Evolutionary conservation across 2,888 invertebrate genomes (phyloP), one percentile per base, ranked within the genome.

Genomic region (Lymantria monacha): DNA sequence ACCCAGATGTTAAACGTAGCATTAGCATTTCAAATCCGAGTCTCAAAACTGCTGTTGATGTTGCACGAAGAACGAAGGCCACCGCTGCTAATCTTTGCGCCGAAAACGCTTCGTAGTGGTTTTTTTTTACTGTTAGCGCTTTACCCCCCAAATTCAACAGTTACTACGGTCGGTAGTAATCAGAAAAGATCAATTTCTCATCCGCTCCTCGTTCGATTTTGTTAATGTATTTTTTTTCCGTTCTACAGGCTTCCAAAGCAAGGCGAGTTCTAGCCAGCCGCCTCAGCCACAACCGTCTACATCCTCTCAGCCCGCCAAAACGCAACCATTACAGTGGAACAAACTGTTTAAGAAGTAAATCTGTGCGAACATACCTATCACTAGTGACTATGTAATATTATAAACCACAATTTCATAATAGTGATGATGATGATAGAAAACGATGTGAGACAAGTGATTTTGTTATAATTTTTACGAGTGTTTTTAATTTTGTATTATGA

Each of bases 331-430:
- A 52, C 81, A 81, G 57, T 87, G 86, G 86, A 85, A 83, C 66
- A 80, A 83, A 67, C 70, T 87, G 33, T 87, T 87, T 66, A 84
- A 83, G 60, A 86, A 86, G 69, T 86, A 78, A 80, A 69, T 63
- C 65, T 55, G 65, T 68, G 51, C 22, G 41, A 57, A 65, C 65
- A 51, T 43, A 30, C n/a, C 55, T 59, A 61, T 55, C 46, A 60
- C 60, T 53, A 38, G 53, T 54, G 53, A 51, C 50, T 55, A 44
- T 49, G 46, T 49, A 53, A 46, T 49, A n/a, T n/a, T n/a, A 54
- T 49, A 44, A 43, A 42, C 41, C 33, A 22, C 11, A 15, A 37
- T 31, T 10, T 11, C 50, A 37, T 55, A 51, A 46, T 59, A 57
- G 36, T 53, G 40, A 43, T 51, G 53, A 5, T 22, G 22, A 22